phyloP scores from a whole-genome alignment of 2,888 invertebrate genomes.

The Hedychridium roseum region DNA sequence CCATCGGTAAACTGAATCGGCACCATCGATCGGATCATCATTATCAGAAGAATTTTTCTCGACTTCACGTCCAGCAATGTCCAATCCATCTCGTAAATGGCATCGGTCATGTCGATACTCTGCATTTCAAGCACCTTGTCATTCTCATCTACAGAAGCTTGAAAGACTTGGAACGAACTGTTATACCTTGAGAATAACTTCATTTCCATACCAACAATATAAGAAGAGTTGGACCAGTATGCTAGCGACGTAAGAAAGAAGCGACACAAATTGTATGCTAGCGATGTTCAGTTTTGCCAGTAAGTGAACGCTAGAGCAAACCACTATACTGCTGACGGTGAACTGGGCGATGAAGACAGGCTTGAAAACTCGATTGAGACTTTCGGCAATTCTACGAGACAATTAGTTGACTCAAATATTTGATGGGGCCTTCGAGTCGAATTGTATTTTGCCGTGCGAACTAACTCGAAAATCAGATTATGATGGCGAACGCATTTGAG shows the following conservation, averaged over 20 bases:
- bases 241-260: constrained; percentile 20
- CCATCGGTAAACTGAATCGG: constrained; percentile 31
- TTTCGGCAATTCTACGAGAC: constrained; percentile 7
- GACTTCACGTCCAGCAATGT: neutral
- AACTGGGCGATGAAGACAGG: constrained; percentile 26
- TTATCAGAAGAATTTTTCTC: constrained; percentile 20
- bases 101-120: constrained; percentile 28
- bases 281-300: constrained; percentile 15
- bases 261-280: constrained; percentile 1
- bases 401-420: too few relatives aligned
- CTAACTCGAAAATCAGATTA: constrained; percentile 10
- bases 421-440: too few relatives aligned
- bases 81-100: constrained; percentile 37
- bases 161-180: too few relatives aligned
- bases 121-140: constrained; percentile 10
- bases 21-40: constrained; percentile 23
- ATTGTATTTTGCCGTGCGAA: too few relatives aligned
- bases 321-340: constrained; percentile 23
- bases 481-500: constrained; percentile 11
- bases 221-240: constrained; percentile 32
- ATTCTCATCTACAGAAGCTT: too few relatives aligned
- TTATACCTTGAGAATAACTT: constrained; percentile 33
- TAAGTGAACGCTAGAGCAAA: constrained; percentile 30
- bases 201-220: constrained; percentile 40
- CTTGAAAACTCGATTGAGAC: constrained; percentile 21